Evolutionary conservation across 1,140 invertebrate species (phyloP).

Genomic region (Tetraneura akinire): DNA sequence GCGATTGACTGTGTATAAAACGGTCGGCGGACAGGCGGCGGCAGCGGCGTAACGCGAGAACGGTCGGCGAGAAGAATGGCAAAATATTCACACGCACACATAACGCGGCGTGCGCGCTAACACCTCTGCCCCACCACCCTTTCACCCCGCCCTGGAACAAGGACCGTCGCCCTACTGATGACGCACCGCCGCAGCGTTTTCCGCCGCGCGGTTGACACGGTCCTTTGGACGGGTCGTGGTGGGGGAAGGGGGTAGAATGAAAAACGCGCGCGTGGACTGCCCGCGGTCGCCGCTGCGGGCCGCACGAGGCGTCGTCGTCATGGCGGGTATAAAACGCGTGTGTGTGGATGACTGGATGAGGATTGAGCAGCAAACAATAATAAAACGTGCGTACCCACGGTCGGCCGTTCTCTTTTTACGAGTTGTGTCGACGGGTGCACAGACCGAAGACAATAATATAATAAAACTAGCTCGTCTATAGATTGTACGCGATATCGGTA

Average conservation of each 20-base stretch:
- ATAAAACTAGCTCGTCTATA: too few relatives aligned
- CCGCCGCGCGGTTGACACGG: background rate
- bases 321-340: too few relatives aligned
- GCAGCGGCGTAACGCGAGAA: background rate
- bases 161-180: background rate
- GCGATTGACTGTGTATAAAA: constrained; percentile 13
- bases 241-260: background rate
- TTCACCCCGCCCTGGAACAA: background rate
- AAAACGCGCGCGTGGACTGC: background rate
- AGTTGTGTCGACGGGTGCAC: too few relatives aligned
- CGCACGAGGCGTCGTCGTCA: too few relatives aligned
- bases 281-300: too few relatives aligned
- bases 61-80: constrained; percentile 2
- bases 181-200: background rate
- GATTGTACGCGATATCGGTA: too few relatives aligned
- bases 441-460: too few relatives aligned
- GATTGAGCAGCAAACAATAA: too few relatives aligned
- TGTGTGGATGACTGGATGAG: too few relatives aligned
- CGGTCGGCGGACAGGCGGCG: background rate
- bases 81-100: background rate
- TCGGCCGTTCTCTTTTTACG: too few relatives aligned
- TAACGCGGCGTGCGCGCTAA: background rate
- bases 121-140: background rate
- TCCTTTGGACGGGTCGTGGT: background rate
- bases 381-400: too few relatives aligned